Conservation (phyloP, 2,888 invertebrate genomes). For the Mesorhabditis spiculigera region DNA sequence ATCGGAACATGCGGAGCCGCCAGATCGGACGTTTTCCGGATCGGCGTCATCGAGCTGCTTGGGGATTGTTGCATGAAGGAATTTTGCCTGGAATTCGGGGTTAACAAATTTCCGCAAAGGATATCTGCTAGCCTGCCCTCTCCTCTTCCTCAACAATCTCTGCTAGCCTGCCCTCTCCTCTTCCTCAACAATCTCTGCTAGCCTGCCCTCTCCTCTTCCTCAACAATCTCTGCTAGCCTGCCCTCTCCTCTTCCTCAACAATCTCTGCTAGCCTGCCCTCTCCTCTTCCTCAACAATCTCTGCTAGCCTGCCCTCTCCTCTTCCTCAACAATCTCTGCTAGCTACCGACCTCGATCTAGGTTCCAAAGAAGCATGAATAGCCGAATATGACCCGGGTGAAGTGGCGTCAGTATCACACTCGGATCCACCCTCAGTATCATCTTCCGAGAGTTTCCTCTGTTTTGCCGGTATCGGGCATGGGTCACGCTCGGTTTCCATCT, state of each 20-base stretch:
- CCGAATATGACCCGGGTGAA: background rate
- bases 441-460: slow-evolving; percentile 63
- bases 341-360: background rate
- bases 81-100: background rate
- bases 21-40: background rate
- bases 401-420: slow-evolving; percentile 33
- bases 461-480: background rate
- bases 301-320: too few relatives aligned
- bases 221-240: too few relatives aligned
- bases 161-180: too few relatives aligned
- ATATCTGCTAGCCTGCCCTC: too few relatives aligned
- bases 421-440: slow-evolving; percentile 8
- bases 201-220: too few relatives aligned
- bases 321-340: too few relatives aligned
- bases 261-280: too few relatives aligned
- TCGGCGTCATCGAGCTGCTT: background rate
- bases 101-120: too few relatives aligned
- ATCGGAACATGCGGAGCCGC: slow-evolving; percentile 6
- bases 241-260: too few relatives aligned
- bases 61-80: background rate
- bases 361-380: background rate
- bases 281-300: too few relatives aligned
- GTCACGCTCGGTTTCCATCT: background rate
- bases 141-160: too few relatives aligned
- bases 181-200: too few relatives aligned